Evolutionary conservation across 2,113 vertebrate genomes (phyloP).

Genomic region (Marmota monax): DNA sequence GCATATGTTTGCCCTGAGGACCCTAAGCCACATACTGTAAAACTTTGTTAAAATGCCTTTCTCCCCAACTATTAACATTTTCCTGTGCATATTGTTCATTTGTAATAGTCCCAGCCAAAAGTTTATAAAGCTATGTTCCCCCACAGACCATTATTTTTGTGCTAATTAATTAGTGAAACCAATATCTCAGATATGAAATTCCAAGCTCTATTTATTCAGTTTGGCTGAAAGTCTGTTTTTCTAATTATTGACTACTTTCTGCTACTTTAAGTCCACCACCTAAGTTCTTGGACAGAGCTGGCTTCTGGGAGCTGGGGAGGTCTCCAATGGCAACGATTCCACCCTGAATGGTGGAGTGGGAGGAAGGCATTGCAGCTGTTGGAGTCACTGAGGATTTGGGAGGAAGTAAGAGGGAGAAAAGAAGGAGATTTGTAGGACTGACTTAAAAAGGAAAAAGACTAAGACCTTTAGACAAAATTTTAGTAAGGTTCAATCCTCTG

Average conservation of each 20-base stretch:
- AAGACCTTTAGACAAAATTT: constrained; percentile 59
- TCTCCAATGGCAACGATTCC: constrained; percentile 71
- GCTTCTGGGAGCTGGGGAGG: constrained; percentile 69
- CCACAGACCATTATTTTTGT: constrained; percentile 78
- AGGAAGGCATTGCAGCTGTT: constrained; percentile 75
- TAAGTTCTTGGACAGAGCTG: constrained; percentile 71
- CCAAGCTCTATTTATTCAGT: constrained; percentile 63
- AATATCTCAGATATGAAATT: constrained; percentile 78
- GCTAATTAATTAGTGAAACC: constrained; percentile 81
- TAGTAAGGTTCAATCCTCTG: background rate
- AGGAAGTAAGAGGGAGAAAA: constrained; percentile 75
- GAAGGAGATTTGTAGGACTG: constrained; percentile 58
- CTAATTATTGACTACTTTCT: constrained; percentile 82
- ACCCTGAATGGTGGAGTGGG: constrained; percentile 53
- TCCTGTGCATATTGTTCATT: constrained; percentile 75
- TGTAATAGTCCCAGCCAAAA: constrained; percentile 70
- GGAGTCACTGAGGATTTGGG: constrained; percentile 74
- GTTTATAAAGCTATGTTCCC: constrained; percentile 76
- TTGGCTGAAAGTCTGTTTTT: constrained; percentile 80
- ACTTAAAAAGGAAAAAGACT: constrained; percentile 55
- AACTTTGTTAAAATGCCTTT: constrained; percentile 81
- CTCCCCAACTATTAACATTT: constrained; percentile 76
- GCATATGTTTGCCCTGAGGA: constrained; percentile 84
- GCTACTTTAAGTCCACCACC: constrained; percentile 79
- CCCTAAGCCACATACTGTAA: constrained; percentile 77